These are phyloP conservation scores for Zhuqinia jingwanae DNA, from an alignment of 2,888 invertebrate genomes.

Conservation along the genomic window DNA sequence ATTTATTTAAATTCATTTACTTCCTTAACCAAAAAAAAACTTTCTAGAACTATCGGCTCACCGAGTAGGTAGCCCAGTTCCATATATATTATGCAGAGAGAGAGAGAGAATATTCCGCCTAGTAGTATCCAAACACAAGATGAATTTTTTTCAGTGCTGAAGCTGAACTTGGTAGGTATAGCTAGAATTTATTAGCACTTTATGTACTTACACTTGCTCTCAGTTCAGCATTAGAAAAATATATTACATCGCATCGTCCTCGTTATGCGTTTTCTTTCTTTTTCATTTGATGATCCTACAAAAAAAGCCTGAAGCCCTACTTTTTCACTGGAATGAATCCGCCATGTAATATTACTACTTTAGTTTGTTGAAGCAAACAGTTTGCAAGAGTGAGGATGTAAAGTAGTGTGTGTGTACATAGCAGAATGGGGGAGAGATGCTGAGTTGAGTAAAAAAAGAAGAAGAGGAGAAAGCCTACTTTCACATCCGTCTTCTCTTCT, in stretches of 20 bases:
- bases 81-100: constrained; percentile 17
- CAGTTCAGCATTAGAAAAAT: not conserved
- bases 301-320: constrained; percentile 13
- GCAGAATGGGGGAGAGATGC: not conserved
- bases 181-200: not conserved
- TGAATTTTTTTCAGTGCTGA: too few relatives aligned
- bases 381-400: not conserved
- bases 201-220: not conserved
- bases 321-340: not conserved
- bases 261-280: not conserved
- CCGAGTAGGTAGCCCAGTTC: constrained; percentile 26
- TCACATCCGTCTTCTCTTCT: not conserved
- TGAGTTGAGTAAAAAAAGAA: not conserved
- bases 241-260: too few relatives aligned
- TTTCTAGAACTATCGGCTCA: not conserved
- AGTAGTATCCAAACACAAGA: not conserved
- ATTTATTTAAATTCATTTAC: constrained; percentile 17
- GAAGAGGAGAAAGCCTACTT: constrained; percentile 51
- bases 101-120: not conserved
- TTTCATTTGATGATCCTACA: constrained; percentile 9
- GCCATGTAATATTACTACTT: constrained; percentile 5
- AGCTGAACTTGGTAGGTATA: not conserved
- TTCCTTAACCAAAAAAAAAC: too few relatives aligned
- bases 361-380: constrained; percentile 13
- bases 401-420: not conserved